Conservation (phyloP, 2,888 invertebrate species). For the Harpalus rufipes region DNA sequence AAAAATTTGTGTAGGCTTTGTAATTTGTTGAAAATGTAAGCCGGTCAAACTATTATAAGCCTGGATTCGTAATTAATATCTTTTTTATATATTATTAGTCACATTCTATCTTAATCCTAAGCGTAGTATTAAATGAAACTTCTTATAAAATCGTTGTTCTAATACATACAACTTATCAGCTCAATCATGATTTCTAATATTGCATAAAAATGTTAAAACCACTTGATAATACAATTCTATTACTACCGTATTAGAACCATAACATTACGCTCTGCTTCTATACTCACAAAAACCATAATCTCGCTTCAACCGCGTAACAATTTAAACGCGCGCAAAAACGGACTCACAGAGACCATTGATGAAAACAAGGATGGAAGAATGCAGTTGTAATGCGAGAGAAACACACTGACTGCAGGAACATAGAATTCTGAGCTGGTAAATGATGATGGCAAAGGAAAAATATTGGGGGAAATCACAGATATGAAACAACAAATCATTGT, state of each 20-base stretch:
- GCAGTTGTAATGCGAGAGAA: not conserved
- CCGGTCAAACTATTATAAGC: too few species aligned
- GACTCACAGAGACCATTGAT: not conserved
- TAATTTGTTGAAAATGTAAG: too few species aligned
- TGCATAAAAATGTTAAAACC: slow-evolving; percentile 8
- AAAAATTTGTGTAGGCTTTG: too few species aligned
- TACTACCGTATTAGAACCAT: slow-evolving; percentile 24
- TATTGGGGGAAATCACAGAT: slow-evolving; percentile 4
- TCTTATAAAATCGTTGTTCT: not conserved
- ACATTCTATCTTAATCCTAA: too few species aligned
- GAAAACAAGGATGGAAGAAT: slow-evolving; percentile 16
- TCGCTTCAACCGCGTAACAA: slow-evolving; percentile 17
- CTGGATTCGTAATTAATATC: too few species aligned
- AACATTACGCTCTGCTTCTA: slow-evolving; percentile 21
- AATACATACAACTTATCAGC: not conserved
- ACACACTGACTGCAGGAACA: not conserved
- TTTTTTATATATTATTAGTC: too few species aligned
- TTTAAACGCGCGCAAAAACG: slow-evolving; percentile 24
- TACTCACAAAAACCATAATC: slow-evolving; percentile 16
- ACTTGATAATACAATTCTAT: slow-evolving; percentile 29
- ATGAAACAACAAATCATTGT: slow-evolving; percentile 29
- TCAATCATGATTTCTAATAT: slow-evolving; percentile 2
- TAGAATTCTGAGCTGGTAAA: not conserved
- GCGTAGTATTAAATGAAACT: too few species aligned
- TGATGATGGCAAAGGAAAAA: not conserved